A percentile compares a stretch with the other conserved stretches of the same genome.
Evolutionary conservation across 23 tunicate species (phyloP).

Genomic region (Halocynthia aurantium): DNA sequence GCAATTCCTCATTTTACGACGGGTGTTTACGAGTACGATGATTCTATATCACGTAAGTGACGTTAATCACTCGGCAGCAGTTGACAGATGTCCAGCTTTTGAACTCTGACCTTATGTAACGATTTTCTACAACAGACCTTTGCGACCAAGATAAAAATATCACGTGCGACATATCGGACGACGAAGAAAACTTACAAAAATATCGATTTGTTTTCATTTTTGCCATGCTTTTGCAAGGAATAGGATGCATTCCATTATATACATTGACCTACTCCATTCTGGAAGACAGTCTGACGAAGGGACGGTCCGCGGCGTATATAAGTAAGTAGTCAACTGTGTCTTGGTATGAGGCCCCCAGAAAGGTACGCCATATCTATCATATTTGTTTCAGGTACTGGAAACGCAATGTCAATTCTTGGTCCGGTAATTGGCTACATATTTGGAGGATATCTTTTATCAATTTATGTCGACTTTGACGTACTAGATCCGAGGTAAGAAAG

Average conservation of each 20-base stretch:
- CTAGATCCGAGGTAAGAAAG: constrained; percentile 9
- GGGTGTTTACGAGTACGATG: constrained; percentile 29
- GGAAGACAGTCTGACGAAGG: constrained; percentile 83
- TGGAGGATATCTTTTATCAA: constrained; percentile 58
- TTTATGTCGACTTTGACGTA: constrained; percentile 67
- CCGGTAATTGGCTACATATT: constrained; percentile 82
- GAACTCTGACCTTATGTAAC: background rate
- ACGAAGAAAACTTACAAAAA: constrained; percentile 22
- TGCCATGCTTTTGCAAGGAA: constrained; percentile 77
- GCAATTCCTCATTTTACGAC: constrained; percentile 90
- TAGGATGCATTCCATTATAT: constrained; percentile 89
- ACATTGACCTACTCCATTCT: constrained; percentile 71
- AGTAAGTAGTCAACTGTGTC: constrained; percentile 27
- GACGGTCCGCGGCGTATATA: constrained; percentile 51
- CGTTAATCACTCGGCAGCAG: background rate
- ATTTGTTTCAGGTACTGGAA: constrained; percentile 55
- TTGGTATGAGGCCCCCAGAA: background rate
- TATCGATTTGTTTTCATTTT: constrained; percentile 73
- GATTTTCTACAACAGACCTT: background rate
- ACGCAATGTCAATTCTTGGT: constrained; percentile 82
- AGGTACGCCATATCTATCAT: background rate
- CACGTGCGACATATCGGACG: background rate
- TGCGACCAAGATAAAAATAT: background rate
- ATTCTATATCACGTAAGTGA: constrained; percentile 26
- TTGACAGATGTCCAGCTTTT: background rate